Evolutionary conservation across 2,113 vertebrate genomes (phyloP).

Genomic region (Thinocorus orbignyianus): DNA sequence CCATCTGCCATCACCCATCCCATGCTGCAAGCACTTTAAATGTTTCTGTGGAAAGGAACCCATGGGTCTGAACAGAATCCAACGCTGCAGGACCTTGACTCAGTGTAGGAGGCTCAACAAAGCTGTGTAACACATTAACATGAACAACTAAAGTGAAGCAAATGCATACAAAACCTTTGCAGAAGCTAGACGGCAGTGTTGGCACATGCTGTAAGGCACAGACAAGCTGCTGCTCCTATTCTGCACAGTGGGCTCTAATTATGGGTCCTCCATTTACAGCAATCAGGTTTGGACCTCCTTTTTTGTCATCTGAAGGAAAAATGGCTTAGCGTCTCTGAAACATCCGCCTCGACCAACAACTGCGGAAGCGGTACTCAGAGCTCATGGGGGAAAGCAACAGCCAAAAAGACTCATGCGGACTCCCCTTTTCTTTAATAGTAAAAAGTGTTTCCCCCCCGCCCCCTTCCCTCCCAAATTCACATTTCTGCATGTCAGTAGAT

Average conservation of each 20-base stretch:
- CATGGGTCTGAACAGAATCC: not conserved
- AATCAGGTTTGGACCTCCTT: not conserved
- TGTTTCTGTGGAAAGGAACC: not conserved
- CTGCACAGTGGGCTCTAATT: not conserved
- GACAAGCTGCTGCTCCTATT: too few relatives aligned
- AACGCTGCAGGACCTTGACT: not conserved
- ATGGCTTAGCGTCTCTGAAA: not conserved
- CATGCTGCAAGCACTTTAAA: not conserved
- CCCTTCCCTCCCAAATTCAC: not conserved
- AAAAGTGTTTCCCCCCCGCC: not conserved
- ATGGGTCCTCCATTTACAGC: fast-evolving
- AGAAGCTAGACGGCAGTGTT: constrained; percentile 4
- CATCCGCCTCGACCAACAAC: not conserved
- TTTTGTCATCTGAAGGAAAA: not conserved
- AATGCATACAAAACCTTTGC: not conserved
- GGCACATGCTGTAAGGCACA: not conserved
- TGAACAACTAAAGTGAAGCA: fast-evolving
- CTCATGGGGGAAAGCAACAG: not conserved
- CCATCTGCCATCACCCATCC: not conserved
- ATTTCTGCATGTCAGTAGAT: not conserved
- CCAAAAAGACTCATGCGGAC: not conserved
- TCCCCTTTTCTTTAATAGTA: not conserved
- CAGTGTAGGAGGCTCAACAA: fast-evolving
- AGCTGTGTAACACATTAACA: fast-evolving
- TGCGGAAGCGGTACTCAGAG: not conserved